Percentiles rank a stretch among this genome's conserved stretches.
These are phyloP conservation scores for Sebastes schlegelii DNA, from an alignment of 2,113 vertebrate genomes.

Conservation along the genomic window DNA sequence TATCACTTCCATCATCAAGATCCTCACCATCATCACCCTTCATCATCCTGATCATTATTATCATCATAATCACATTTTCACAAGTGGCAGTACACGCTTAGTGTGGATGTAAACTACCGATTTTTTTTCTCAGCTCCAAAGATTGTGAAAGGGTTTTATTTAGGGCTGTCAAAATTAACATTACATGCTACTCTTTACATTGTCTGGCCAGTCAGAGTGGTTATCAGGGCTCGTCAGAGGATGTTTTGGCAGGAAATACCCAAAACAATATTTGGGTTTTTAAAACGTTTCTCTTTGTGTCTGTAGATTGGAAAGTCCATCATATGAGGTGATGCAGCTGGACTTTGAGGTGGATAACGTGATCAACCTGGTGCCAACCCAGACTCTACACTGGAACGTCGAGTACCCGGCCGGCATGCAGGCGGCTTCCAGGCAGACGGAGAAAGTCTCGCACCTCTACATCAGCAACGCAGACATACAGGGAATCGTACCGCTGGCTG, in stretches of 20 bases:
- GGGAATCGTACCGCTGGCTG: conserved; percentile 91
- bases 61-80: conserved; percentile 22
- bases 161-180: too few species aligned
- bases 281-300: background rate
- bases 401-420: conserved; percentile 87
- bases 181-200: background rate
- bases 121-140: background rate
- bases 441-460: conserved; percentile 89
- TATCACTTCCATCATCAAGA: background rate
- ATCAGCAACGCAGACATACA: conserved; percentile 89
- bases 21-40: background rate
- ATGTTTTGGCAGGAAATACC: background rate
- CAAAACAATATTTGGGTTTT: background rate
- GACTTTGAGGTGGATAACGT: conserved; percentile 93
- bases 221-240: background rate
- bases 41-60: background rate
- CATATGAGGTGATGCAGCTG: conserved; percentile 93
- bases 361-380: conserved; percentile 88
- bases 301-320: conserved; percentile 85
- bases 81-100: background rate
- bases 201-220: too few species aligned
- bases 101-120: background rate
- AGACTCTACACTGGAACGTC: conserved; percentile 93
- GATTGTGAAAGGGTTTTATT: background rate
- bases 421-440: conserved; percentile 72